Evolutionary conservation across 2,797 vertebrate species (phyloP).

Genomic region (Chiloscyllium punctatum): DNA sequence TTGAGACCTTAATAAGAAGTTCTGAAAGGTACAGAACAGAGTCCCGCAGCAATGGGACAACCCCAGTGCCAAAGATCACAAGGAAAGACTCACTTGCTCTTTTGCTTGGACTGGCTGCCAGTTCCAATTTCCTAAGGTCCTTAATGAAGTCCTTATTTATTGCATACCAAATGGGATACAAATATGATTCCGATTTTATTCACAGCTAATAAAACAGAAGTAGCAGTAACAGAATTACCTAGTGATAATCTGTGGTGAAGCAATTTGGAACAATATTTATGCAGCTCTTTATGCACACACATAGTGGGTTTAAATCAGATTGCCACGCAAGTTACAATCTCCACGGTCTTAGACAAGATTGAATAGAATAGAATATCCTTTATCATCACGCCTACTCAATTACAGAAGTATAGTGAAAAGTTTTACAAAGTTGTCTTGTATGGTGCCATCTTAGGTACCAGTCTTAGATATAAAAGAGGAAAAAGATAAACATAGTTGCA

Average conservation of each 20-base stretch:
- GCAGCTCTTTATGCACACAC: neutral
- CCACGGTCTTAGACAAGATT: neutral
- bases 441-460: no score
- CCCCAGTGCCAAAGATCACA: neutral
- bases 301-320: neutral
- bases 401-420: no score
- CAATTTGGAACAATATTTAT: neutral
- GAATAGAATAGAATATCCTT: no score
- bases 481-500: no score
- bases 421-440: no score
- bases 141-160: neutral
- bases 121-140: neutral
- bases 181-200: neutral
- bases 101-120: neutral
- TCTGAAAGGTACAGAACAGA: neutral
- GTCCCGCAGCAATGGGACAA: neutral
- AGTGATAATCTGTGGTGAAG: neutral
- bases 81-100: neutral
- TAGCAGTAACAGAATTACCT: neutral
- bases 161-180: neutral
- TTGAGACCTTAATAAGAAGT: neutral
- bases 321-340: neutral
- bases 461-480: no score
- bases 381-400: no score
- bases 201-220: neutral